Base-by-base conservation (phyloP, 2,797 vertebrate species). In the Pterois miles region DNA sequence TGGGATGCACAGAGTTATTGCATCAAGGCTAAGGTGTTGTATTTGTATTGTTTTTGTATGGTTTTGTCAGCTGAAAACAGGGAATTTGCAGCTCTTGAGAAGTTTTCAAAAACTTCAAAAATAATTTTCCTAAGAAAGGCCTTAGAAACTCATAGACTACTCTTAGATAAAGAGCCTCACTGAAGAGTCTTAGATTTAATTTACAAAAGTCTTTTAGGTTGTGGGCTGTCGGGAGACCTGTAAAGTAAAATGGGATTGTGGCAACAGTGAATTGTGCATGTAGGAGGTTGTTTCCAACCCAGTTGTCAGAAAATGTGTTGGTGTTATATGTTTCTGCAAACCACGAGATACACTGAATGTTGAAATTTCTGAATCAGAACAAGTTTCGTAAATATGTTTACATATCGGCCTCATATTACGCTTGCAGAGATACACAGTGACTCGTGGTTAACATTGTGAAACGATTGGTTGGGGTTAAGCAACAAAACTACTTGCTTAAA, bases 1-100 rank as follows among this genome's bases (percentile, higher is more conserved):
- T 78, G 79, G 80, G 67, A 88, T 79, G 80, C 84, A 71, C 54
- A 66, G 71, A 83, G 78, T 81, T 63, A 78, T 75, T 86, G 81
- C 78, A 81, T 89, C 60, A 80, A 91, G 80, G 80, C 50, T 66
- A 62, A 81, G 74, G 71, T 81, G 68, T 68, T 86, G 48, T 65
- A 65, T 85, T 86, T 63, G 52, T 80, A 83, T 74, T 65, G 60
- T 79, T 72, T 76, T 69, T 66, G 34, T 74, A 62, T 72, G 33
- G 16, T 75, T 81, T 83, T 79, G 67, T 76, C 63, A 46, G 50
- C 65, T 68, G 10, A 33, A 65, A 64, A 54, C n/a, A 33, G 34
- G 38, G 25, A 4, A 8, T 40, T 50, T 69, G 40, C 31, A 78
- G n/a, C 12, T 46, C 31, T 48, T 29, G n/a, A 9, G 58, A 71